Evolutionary conservation across 2,113 vertebrate species (phyloP), one percentile per base, ranked within the genome.

Genomic region (Limanda limanda): DNA sequence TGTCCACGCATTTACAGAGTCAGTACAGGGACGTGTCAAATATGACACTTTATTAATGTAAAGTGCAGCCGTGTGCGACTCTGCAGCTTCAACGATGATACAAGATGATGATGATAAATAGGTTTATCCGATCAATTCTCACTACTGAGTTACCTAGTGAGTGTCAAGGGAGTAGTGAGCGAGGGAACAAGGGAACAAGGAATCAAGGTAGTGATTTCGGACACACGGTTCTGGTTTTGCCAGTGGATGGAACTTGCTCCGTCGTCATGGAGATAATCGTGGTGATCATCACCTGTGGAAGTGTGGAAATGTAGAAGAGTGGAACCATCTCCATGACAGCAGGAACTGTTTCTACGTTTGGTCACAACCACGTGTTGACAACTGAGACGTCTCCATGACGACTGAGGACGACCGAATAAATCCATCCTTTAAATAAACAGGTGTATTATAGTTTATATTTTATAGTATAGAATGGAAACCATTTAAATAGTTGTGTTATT

Each of bases 281-380:
- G 23, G 42, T 57, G 63, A 58, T 62, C 59, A 51, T 40, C 57
- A 27, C 35, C 18, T 58, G 35, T n/a, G 27, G 51, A 62, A 62
- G 23, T 55, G 31, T 42, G 40, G 9, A 13, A 42, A 42, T 42
- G 9, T 9, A 3, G 40, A 10, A 68, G 18, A 57, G 7, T 2
- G 2, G 21, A 61, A n/a, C 14, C 20, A 20, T 67, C 64, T 52
- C 76, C 57, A 63, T 76, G 62, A 62, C 71, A 68, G 71, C 79
- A 37, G 11, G 10, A 72, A n/a, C 51, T 15, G 23, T 24, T 77
- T 11, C 25, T 25, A 58, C 15, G 6, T 31, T 31, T 31, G 21
- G 3, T 13, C 20, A 9, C 51, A 3, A n/a, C 54, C 56, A 60
- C 55, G 47, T 66, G 61, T 35, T 35, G 10, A 62, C 25, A 61